Conservation (phyloP, 2,797 vertebrate species). For the Labroides dimidiatus region DNA sequence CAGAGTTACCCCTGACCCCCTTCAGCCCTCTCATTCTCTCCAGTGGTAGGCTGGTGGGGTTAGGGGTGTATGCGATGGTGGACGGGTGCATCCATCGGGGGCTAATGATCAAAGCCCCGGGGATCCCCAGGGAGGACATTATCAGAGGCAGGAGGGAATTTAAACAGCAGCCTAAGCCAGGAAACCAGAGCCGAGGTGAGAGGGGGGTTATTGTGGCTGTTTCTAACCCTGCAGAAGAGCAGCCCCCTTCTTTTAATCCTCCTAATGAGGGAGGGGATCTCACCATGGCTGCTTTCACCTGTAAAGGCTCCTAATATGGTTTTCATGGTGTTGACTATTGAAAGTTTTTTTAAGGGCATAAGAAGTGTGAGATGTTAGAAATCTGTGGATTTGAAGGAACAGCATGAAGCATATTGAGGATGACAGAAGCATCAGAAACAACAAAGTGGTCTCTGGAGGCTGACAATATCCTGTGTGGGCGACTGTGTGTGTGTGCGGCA, state of each 20-base stretch:
- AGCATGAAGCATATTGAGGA: slow-evolving; percentile 72
- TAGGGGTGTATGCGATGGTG: slow-evolving; percentile 44
- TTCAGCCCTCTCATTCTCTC: slow-evolving; percentile 41
- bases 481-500: slow-evolving; percentile 22
- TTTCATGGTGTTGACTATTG: slow-evolving; percentile 65
- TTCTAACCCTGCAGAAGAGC: slow-evolving; percentile 55
- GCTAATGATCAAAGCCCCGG: slow-evolving; percentile 67
- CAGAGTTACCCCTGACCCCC: slow-evolving; percentile 61
- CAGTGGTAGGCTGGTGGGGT: slow-evolving; percentile 47
- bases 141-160: slow-evolving; percentile 66
- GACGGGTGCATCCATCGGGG: slow-evolving; percentile 54
- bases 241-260: slow-evolving; percentile 63
- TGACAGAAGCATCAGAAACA: slow-evolving; percentile 79
- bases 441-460: slow-evolving; percentile 79
- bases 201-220: slow-evolving; percentile 64
- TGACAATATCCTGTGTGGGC: slow-evolving; percentile 57
- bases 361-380: slow-evolving; percentile 66
- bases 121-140: slow-evolving; percentile 69
- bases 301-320: slow-evolving; percentile 67
- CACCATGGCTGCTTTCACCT: slow-evolving; percentile 69
- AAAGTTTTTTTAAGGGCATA: slow-evolving; percentile 54
- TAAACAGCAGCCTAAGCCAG: slow-evolving; percentile 67
- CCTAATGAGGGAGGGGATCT: slow-evolving; percentile 71
- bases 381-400: slow-evolving; percentile 72
- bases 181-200: slow-evolving; percentile 67